Evolutionary conservation across 2,888 invertebrate species (phyloP).

Genomic region (Dermolepida albohirtum): DNA sequence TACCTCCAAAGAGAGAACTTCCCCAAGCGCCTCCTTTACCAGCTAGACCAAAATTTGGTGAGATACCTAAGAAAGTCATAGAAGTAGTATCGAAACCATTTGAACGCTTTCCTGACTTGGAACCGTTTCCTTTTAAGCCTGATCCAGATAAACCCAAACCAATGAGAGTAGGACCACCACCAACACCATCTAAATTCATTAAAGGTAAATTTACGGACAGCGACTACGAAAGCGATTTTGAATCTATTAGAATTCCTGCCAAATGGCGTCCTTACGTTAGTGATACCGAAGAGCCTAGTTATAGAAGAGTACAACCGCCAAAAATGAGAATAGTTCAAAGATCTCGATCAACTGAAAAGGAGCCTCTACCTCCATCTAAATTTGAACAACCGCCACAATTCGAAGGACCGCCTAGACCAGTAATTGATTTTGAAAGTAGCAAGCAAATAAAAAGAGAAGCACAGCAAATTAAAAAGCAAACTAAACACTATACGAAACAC

Average conservation of each 20-base stretch:
- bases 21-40: conserved; percentile 64
- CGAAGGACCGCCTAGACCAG: conserved; percentile 62
- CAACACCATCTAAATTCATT: conserved; percentile 70
- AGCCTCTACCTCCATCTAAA: conserved; percentile 68
- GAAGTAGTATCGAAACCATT: conserved; percentile 57
- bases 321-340: conserved; percentile 64
- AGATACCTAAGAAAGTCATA: conserved; percentile 55
- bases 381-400: conserved; percentile 68
- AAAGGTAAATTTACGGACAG: conserved; percentile 72
- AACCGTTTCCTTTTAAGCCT: conserved; percentile 67
- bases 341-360: conserved; percentile 70
- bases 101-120: conserved; percentile 65
- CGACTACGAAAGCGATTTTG: conserved; percentile 77
- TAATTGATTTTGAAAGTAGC: conserved; percentile 58
- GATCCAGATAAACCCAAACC: conserved; percentile 64
- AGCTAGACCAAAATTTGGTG: conserved; percentile 56
- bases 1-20: conserved; percentile 64
- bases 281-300: conserved; percentile 73
- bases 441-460: conserved; percentile 53
- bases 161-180: conserved; percentile 66
- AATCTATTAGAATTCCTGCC: conserved; percentile 62
- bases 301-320: conserved; percentile 69
- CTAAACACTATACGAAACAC: conserved; percentile 55
- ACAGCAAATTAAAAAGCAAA: conserved; percentile 57
- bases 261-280: conserved; percentile 75